These are phyloP conservation scores for Pholis gunnellus DNA, from an alignment of 2,113 vertebrate species.

Conservation along the genomic window DNA sequence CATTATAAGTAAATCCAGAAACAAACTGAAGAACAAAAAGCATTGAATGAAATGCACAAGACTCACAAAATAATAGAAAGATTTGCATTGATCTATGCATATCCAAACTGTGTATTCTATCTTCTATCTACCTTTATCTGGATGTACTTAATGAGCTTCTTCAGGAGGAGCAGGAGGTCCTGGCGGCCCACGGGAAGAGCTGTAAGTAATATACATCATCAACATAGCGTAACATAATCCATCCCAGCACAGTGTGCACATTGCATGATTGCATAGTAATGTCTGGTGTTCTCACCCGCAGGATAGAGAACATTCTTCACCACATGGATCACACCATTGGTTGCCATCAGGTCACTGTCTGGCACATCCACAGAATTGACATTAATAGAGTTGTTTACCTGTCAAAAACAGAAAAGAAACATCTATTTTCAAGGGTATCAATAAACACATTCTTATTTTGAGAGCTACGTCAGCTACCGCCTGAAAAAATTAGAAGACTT, in stretches of 20 bases:
- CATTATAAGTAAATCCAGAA: conserved; percentile 88
- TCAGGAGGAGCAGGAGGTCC: conserved; percentile 89
- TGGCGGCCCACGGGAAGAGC: conserved; percentile 93
- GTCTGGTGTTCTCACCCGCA: conserved; percentile 80
- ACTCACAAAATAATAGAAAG: neutral
- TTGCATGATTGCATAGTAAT: neutral
- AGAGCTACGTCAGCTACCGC: neutral
- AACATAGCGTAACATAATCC: neutral
- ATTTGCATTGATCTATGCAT: neutral
- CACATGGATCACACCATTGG: conserved; percentile 95
- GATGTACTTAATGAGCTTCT: conserved; percentile 93
- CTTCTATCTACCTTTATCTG: conserved; percentile 89
- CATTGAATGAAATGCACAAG: neutral
- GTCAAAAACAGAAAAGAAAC: neutral
- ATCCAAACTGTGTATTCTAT: neutral
- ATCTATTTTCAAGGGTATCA: neutral
- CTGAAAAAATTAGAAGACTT: neutral
- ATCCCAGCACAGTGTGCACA: neutral
- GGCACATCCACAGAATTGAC: conserved; percentile 92
- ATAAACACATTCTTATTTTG: neutral
- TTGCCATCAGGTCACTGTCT: conserved; percentile 92
- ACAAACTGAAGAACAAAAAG: conserved; percentile 85
- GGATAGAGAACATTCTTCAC: conserved; percentile 95
- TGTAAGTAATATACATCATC: conserved; percentile 67
- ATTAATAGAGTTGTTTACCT: conserved; percentile 92